Evolutionary conservation across 2,797 vertebrate species (phyloP), one percentile per base, ranked within the genome.

Genomic region (Bradypus variegatus): DNA sequence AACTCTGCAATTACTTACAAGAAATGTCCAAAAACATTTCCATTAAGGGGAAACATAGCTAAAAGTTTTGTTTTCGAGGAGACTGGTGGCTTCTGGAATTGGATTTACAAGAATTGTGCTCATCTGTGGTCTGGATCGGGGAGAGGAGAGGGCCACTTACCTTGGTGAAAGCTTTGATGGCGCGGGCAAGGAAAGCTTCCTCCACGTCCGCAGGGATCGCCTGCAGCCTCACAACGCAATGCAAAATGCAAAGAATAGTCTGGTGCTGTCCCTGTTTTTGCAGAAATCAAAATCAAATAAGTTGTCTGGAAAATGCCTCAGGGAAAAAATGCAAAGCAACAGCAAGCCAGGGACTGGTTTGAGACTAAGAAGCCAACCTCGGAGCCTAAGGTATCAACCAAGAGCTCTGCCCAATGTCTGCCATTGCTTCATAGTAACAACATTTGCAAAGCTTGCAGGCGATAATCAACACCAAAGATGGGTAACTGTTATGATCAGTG

Each of bases 91-190:
- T 45, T 86, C 10, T 92, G 72, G 65, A 36, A 38, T 80, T 70
- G 83, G 62, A 45, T 55, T 72, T 62, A 38, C n/a, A 48, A 45
- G 80, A 69, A 62, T 10, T 25, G 18, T 6, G 33, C n/a, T 55
- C 81, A 60, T 1, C 1, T 33, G 60, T 36, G 67, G 15, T n/a
- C 60, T 62, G 25, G 72, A 31, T 27, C 29, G 27, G 19, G 48
- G n/a, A 31, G 19, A 29, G 53, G 16, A 79, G 7, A 48, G 67
- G 65, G 16, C 45, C 88, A 97, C 98, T 97, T 97, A 98, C 99
- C 98, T 98, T 98, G 60, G 98, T 99, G 96, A 99, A 99, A 76
- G 98, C 98, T 97, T 98, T 97, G 96, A 99, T 98, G 92, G 98
- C 98, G 19, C 98, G 98, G 93, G 97, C 95, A 79, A 99, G 97